Evolutionary conservation across 2,888 invertebrate species (phyloP).

Genomic region (Clitarchus hookeri): DNA sequence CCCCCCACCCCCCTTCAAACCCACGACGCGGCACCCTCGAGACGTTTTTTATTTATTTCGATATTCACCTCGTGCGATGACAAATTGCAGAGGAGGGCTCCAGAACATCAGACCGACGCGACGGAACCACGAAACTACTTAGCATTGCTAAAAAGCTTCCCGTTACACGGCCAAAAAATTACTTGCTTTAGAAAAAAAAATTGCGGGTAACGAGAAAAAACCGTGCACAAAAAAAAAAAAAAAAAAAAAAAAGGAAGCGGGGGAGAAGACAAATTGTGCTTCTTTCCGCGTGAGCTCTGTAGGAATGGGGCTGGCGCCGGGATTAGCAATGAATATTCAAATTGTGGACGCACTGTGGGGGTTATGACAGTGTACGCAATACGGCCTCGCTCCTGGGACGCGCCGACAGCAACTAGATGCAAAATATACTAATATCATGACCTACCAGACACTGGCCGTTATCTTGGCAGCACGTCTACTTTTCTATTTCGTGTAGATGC

Average conservation of each 20-base stretch:
- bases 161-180: not conserved
- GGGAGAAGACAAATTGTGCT: not conserved
- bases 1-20: too few species aligned
- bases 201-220: not conserved
- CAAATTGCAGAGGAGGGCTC: not conserved
- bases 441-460: too few species aligned
- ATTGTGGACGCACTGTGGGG: not conserved
- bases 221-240: too few species aligned
- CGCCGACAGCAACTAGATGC: not conserved
- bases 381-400: not conserved
- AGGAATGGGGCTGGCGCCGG: not conserved
- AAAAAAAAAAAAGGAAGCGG: too few species aligned
- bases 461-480: too few species aligned
- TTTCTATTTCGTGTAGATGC: too few species aligned
- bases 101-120: not conserved
- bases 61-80: not conserved
- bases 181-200: not conserved
- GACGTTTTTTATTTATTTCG: not conserved
- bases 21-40: not conserved
- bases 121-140: not conserved
- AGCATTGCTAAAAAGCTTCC: slow-evolving; percentile 14
- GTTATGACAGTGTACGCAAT: too few species aligned
- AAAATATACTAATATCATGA: not conserved
- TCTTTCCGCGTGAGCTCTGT: not conserved
- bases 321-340: not conserved